Conservation (phyloP, 92 coral and sea anemone genomes). For the Paragorgia papillata region DNA sequence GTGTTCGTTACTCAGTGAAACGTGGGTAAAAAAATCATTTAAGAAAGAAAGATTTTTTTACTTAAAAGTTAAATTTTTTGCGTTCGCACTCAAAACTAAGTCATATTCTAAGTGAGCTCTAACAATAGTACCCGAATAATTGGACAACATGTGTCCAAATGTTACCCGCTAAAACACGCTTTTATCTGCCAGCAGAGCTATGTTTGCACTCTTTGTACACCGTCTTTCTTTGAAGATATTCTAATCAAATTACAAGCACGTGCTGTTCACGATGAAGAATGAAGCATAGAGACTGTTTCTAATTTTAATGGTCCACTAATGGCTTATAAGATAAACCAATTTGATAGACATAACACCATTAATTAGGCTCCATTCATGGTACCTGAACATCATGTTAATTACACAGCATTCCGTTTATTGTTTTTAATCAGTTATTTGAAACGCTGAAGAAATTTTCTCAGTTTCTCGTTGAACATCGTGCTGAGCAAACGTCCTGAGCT, state of each 20-base stretch:
- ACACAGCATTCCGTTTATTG: constrained; percentile 39
- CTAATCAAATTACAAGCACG: constrained; percentile 24
- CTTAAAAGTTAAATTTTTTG: background rate
- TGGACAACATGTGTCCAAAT: constrained; percentile 22
- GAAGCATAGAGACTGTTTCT: constrained; percentile 25
- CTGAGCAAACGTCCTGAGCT: background rate
- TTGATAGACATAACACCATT: constrained; percentile 28
- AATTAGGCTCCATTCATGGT: constrained; percentile 41
- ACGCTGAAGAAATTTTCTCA: constrained; percentile 16
- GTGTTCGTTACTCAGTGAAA: background rate
- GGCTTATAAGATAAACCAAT: constrained; percentile 31
- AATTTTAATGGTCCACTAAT: constrained; percentile 36
- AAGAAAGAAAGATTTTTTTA: too few species aligned
- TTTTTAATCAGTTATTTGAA: constrained; percentile 36
- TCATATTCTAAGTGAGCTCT: background rate
- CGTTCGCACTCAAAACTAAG: background rate
- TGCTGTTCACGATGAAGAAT: constrained; percentile 29
- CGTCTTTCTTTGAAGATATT: background rate
- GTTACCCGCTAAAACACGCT: constrained; percentile 39
- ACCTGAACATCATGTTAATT: constrained; percentile 44
- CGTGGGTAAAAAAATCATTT: too few species aligned
- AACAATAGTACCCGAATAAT: constrained; percentile 10
- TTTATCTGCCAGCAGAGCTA: constrained; percentile 13
- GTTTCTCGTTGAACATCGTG: background rate
- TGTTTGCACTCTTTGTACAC: constrained; percentile 13